phyloP scores from a whole-genome alignment of 2,888 invertebrate genomes.

The Acleris cristana region DNA sequence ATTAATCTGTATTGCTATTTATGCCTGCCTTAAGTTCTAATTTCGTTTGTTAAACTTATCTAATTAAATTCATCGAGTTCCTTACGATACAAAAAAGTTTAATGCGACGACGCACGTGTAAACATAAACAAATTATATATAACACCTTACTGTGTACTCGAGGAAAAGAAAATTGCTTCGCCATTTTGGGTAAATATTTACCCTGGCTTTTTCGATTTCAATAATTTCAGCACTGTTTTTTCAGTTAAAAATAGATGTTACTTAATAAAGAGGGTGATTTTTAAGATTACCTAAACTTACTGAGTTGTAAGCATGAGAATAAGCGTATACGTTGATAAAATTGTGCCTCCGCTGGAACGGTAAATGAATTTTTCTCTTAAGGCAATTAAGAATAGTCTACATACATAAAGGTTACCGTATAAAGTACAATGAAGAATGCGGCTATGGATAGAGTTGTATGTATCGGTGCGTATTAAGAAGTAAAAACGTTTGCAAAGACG shows the following conservation, averaged over 20 bases:
- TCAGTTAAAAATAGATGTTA: background rate
- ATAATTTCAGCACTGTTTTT: conserved; percentile 7
- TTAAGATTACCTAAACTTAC: background rate
- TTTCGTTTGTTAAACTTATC: no score
- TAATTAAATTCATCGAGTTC: no score
- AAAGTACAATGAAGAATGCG: no score
- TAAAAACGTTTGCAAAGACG: conserved; percentile 36
- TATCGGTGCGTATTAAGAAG: conserved; percentile 15
- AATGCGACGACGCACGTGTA: background rate
- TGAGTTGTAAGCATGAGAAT: background rate
- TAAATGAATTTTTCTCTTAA: background rate
- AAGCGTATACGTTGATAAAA: background rate
- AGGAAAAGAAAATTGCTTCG: conserved; percentile 4
- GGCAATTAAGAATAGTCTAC: background rate
- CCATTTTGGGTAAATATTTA: conserved; percentile 2
- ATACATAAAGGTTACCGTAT: no score
- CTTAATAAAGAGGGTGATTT: background rate
- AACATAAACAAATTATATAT: conserved; percentile 8
- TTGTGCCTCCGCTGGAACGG: background rate
- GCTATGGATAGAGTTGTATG: background rate
- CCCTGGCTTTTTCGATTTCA: background rate
- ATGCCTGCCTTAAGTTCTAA: no score
- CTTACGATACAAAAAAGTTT: background rate
- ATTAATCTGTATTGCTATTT: background rate
- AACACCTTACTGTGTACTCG: background rate